Conservation (phyloP, 2,888 invertebrate species). For the Desoria tigrina region DNA sequence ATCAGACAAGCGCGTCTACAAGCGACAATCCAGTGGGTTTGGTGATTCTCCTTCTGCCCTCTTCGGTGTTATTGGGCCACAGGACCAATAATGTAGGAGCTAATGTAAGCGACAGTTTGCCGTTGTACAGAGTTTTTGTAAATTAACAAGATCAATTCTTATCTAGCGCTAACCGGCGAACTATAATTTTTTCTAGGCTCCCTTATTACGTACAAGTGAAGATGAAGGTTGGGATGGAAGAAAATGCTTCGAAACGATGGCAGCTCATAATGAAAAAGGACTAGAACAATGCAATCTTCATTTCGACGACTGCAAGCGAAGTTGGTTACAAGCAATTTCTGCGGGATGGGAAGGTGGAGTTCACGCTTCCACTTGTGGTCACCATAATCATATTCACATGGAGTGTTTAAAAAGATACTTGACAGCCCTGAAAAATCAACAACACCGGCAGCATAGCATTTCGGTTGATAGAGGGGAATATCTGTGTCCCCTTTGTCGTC, state of each 20-base stretch:
- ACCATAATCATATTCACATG: constrained; percentile 92
- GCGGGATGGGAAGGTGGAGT: constrained; percentile 86
- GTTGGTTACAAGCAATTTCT: constrained; percentile 77
- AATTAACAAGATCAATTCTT: no score
- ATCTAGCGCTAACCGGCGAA: no score
- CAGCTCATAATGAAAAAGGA: constrained; percentile 73
- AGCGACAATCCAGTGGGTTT: constrained; percentile 83
- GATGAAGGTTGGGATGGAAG: constrained; percentile 64
- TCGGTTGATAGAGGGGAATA: constrained; percentile 61
- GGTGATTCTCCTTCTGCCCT: constrained; percentile 82
- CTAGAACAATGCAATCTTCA: constrained; percentile 74
- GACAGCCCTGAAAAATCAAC: constrained; percentile 76
- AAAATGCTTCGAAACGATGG: constrained; percentile 64
- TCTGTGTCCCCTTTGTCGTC: constrained; percentile 67
- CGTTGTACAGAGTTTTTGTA: no score
- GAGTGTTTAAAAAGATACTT: constrained; percentile 91
- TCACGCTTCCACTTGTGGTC: constrained; percentile 93
- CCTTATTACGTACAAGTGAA: constrained; percentile 66
- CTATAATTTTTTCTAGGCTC: constrained; percentile 15
- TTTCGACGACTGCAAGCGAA: constrained; percentile 75
- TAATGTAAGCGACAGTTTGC: no score
- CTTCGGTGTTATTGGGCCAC: constrained; percentile 84
- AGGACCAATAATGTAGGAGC: constrained; percentile 50
- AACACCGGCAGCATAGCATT: constrained; percentile 72
- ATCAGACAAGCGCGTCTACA: constrained; percentile 81